phyloP scores from a whole-genome alignment of 2,113 vertebrate genomes.

The Myiozetetes cayanensis region DNA sequence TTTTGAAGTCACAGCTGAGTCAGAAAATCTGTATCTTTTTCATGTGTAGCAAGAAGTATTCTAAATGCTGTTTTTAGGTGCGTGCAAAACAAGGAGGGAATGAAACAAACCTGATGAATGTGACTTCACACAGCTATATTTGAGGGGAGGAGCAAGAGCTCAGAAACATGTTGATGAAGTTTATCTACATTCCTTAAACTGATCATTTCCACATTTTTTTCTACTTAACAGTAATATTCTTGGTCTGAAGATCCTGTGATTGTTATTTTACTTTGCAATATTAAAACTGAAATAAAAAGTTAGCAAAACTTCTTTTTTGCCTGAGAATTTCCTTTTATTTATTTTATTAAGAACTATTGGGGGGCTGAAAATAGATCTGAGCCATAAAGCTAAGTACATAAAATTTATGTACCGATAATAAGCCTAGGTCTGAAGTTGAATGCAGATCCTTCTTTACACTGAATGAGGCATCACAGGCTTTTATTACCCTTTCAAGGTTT shows the following conservation, averaged over 20 bases:
- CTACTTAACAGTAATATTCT: not conserved
- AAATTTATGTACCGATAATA: not conserved
- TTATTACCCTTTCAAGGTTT: not conserved
- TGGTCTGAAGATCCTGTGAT: not conserved
- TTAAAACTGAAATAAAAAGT: not conserved
- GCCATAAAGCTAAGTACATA: not conserved
- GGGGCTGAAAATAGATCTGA: not conserved
- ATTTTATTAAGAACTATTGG: not conserved
- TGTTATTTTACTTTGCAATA: not conserved
- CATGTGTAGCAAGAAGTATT: not conserved
- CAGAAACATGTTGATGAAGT: not conserved
- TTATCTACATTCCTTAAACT: conserved; percentile 10
- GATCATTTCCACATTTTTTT: conserved; percentile 12
- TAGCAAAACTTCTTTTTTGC: not conserved
- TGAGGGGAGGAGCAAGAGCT: not conserved
- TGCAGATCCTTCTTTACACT: not conserved
- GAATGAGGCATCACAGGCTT: not conserved
- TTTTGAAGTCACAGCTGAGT: not conserved
- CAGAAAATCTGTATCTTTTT: not conserved
- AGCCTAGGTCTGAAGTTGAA: not conserved
- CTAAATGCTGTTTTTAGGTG: not conserved
- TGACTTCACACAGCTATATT: not conserved
- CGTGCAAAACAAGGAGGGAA: not conserved
- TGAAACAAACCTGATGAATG: not conserved
- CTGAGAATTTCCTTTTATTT: not conserved